Percentiles rank a stretch among this genome's conserved stretches.
Evolutionary conservation across 2,888 invertebrate genomes (phyloP).

Genomic region (Orchesellides sinensis): DNA sequence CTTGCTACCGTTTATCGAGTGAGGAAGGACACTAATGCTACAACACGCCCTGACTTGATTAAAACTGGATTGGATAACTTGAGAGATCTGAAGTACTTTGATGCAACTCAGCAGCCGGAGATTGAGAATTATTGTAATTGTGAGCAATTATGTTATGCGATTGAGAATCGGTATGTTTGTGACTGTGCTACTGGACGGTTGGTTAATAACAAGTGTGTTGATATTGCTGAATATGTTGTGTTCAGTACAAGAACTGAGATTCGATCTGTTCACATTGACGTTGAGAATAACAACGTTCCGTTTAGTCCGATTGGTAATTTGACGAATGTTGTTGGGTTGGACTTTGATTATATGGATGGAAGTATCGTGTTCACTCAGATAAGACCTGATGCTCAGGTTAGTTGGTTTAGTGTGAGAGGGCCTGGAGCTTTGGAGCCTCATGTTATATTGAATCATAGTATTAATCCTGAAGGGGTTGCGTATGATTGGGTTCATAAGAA

Average conservation of each 20-base stretch:
- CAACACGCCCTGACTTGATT: constrained; percentile 80
- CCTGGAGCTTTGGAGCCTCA: constrained; percentile 79
- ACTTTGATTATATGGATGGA: constrained; percentile 94
- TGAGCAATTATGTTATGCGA: constrained; percentile 95
- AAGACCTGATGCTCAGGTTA: constrained; percentile 92
- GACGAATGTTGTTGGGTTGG: constrained; percentile 95
- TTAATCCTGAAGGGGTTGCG: constrained; percentile 95
- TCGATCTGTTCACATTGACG: constrained; percentile 92
- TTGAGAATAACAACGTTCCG: constrained; percentile 87
- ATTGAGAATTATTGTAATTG: constrained; percentile 87
- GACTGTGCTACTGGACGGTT: constrained; percentile 95
- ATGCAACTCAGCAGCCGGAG: constrained; percentile 89
- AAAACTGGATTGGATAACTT: constrained; percentile 90
- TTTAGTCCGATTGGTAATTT: constrained; percentile 89
- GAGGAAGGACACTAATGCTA: constrained; percentile 22
- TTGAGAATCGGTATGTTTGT: constrained; percentile 80
- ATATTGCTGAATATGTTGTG: constrained; percentile 92
- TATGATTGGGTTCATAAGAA: constrained; percentile 99
- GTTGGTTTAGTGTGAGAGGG: constrained; percentile 84
- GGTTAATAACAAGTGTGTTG: constrained; percentile 85
- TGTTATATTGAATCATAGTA: constrained; percentile 86
- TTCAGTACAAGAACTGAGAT: constrained; percentile 97
- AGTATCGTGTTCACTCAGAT: constrained; percentile 95
- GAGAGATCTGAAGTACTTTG: constrained; percentile 94
- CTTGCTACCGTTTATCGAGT: constrained; percentile 85